Percentiles rank a stretch among this genome's conserved stretches.
These are phyloP conservation scores for Scortum barcoo DNA, from an alignment of 2,113 vertebrate genomes.

Conservation along the genomic window DNA sequence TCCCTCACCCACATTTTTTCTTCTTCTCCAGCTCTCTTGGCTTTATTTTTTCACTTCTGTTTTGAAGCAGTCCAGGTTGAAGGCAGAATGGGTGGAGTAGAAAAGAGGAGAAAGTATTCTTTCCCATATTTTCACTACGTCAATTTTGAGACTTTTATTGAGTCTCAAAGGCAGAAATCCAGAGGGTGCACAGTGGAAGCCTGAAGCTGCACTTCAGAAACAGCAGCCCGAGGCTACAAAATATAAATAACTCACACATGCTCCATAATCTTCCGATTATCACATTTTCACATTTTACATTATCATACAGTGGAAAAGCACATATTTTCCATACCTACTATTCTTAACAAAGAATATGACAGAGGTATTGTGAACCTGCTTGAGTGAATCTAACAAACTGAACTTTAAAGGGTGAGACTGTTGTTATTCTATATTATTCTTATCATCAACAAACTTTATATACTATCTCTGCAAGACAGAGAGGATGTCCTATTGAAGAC, in stretches of 20 bases:
- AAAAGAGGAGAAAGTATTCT: neutral
- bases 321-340: neutral
- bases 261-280: neutral
- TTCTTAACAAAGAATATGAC: neutral
- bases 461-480: too few species aligned
- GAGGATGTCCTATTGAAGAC: too few species aligned
- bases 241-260: neutral
- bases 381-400: neutral
- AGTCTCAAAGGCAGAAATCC: neutral
- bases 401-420: neutral
- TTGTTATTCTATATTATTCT: too few species aligned
- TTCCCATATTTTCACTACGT: slow-evolving; percentile 9
- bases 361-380: neutral
- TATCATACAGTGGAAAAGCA: neutral
- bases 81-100: neutral
- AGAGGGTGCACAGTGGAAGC: neutral
- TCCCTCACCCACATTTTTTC: neutral
- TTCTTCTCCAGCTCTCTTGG: neutral
- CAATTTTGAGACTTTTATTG: neutral
- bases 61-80: neutral
- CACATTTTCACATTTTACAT: too few species aligned
- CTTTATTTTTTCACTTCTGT: neutral
- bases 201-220: neutral
- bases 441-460: too few species aligned
- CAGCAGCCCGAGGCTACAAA: neutral